These are phyloP conservation scores for Brachionus asplanchnoidis DNA, from an alignment of 1,140 invertebrate genomes.

Conservation along the genomic window DNA sequence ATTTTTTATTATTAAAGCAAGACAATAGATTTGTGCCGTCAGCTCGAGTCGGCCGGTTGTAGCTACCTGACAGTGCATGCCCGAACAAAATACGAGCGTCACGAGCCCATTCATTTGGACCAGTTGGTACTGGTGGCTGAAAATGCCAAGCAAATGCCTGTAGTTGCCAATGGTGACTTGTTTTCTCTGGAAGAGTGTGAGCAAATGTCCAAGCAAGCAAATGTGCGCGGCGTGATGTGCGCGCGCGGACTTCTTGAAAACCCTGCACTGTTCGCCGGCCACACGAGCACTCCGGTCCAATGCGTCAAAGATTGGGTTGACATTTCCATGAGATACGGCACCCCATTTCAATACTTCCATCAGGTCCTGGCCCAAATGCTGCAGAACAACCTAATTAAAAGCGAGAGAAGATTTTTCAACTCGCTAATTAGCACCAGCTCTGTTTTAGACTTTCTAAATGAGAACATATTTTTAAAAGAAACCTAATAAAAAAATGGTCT, in stretches of 20 bases:
- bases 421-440: slow-evolving; percentile 65
- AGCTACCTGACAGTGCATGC: slow-evolving; percentile 85
- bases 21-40: slow-evolving; percentile 70
- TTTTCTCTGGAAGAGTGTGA: slow-evolving; percentile 68
- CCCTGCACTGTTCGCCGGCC: slow-evolving; percentile 76
- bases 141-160: slow-evolving; percentile 66
- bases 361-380: slow-evolving; percentile 90
- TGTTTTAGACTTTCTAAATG: slow-evolving; percentile 68
- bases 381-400: slow-evolving; percentile 69
- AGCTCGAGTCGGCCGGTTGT: slow-evolving; percentile 74
- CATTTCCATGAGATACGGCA: slow-evolving; percentile 62
- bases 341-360: slow-evolving; percentile 76
- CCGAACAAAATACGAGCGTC: slow-evolving; percentile 73
- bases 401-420: slow-evolving; percentile 72
- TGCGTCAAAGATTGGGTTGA: slow-evolving; percentile 80
- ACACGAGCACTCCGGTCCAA: slow-evolving; percentile 64
- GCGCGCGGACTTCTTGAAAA: slow-evolving; percentile 82
- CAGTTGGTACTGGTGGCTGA: slow-evolving; percentile 70
- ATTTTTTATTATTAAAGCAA: slow-evolving; percentile 45
- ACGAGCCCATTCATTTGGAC: slow-evolving; percentile 69
- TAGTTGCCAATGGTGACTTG: slow-evolving; percentile 86
- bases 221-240: slow-evolving; percentile 75
- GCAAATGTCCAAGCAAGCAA: slow-evolving; percentile 64
- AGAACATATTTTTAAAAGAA: slow-evolving; percentile 50
- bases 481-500: slow-evolving; percentile 13